phyloP scores from a whole-genome alignment of 2,888 invertebrate genomes.

The Sturmia bella region DNA sequence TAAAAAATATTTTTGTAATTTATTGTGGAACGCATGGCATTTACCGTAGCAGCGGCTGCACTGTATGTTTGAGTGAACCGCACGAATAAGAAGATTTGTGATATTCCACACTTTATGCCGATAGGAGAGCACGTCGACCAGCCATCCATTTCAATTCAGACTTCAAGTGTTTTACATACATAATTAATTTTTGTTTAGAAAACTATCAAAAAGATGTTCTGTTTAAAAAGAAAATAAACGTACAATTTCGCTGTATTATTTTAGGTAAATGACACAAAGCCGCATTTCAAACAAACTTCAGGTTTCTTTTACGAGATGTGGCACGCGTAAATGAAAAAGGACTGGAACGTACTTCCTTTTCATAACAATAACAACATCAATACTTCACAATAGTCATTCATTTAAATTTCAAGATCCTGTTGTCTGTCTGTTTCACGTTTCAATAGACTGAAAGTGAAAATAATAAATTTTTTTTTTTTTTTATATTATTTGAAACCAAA shows the following conservation, averaged over 20 bases:
- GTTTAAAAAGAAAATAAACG: too few relatives aligned
- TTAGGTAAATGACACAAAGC: constrained; percentile 38
- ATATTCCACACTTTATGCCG: constrained; percentile 38
- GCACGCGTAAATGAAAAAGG: constrained; percentile 57
- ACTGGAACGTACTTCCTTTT: constrained; percentile 48
- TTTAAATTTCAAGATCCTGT: constrained; percentile 36
- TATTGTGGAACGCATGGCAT: background rate
- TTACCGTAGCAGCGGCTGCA: background rate
- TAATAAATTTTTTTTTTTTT: constrained; percentile 14
- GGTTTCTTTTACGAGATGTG: constrained; percentile 15
- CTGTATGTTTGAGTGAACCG: constrained; percentile 1
- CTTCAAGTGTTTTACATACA: constrained; percentile 12
- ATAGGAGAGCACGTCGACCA: constrained; percentile 9
- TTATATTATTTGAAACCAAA: constrained; percentile 35
- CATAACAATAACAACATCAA: constrained; percentile 44
- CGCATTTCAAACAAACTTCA: constrained; percentile 45
- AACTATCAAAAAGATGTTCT: too few relatives aligned
- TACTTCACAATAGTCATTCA: constrained; percentile 25
- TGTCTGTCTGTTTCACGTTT: constrained; percentile 46
- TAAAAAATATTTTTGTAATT: constrained; percentile 5
- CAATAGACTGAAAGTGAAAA: constrained; percentile 62
- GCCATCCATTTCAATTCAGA: background rate
- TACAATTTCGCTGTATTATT: constrained; percentile 12
- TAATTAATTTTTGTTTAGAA: too few relatives aligned
- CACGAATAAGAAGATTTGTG: background rate